phyloP scores from a whole-genome alignment of 2,797 vertebrate species.

The Caiman crocodilus region DNA sequence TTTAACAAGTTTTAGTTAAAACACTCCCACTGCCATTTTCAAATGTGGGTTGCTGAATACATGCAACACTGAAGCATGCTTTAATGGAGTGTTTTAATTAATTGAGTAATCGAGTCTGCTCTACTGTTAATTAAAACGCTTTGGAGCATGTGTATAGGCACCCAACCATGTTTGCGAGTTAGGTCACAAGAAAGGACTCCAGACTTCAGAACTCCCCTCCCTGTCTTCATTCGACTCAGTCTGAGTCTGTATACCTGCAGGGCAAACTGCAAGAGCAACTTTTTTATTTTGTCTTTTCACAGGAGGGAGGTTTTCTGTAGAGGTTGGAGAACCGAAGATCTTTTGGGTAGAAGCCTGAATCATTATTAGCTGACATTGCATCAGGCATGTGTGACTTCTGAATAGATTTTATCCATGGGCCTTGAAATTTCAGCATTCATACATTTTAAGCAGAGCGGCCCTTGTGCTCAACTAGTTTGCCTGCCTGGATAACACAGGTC shows the following conservation, averaged over 20 bases:
- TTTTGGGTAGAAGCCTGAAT: neutral
- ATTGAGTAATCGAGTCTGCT: no score
- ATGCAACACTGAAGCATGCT: no score
- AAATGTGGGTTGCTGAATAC: no score
- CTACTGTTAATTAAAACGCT: no score
- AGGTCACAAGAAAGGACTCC: neutral
- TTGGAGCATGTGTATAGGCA: no score
- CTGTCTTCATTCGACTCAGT: neutral
- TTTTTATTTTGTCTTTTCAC: neutral
- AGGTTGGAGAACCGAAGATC: neutral
- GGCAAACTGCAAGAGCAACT: neutral
- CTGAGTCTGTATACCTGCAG: neutral
- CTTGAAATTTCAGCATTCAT: neutral
- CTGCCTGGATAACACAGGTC: rapidly evolving
- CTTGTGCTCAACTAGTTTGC: neutral
- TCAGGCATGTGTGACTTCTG: neutral
- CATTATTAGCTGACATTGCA: neutral
- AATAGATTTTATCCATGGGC: neutral
- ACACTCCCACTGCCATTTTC: no score
- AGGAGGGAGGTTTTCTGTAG: neutral
- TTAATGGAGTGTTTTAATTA: no score
- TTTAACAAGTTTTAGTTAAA: no score
- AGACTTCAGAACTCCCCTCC: neutral
- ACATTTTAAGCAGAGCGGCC: neutral
- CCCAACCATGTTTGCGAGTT: neutral